Evolutionary conservation across 2,113 vertebrate species (phyloP), one percentile per base, ranked within the genome.

Genomic region (Synodontis membranacea): DNA sequence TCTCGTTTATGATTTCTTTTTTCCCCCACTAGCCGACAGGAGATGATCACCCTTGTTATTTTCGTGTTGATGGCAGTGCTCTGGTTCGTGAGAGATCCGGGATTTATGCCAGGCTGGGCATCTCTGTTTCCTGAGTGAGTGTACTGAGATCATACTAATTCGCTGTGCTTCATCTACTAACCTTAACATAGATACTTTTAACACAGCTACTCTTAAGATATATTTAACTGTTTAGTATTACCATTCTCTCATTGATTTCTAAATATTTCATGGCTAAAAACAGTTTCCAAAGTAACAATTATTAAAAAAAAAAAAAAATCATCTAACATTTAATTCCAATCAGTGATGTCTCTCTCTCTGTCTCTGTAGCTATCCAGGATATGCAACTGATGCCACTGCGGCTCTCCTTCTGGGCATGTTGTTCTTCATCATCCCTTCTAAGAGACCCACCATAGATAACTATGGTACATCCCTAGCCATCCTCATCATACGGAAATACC

Each of bases 51-150:
- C 5, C 88, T 95, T 84, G 50, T 95, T 8, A 91, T 98, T 14
- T 98, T 99, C 90, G 10, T 95, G 80, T 0, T 95, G 19, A 97
- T 98, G 97, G 96, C 96, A 37, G 28, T 96, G 72, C 90, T 99
- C 25, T 98, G 97, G 97, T 95, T 98, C 90, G 96, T 92, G 83
- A 93, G 97, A 91, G 92, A 97, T 7, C 97, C 97, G 82, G 97
- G 97, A 17, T 97, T 99, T 91, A 50, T 97, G 80, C 91, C 97
- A 62, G 97, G 97, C 21, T 99, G 97, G 97, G 93, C 92, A 34
- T 92, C 90, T 9, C 93, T 98, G 84, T 97, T 98, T 90, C 86
- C 96, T 86, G 2, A 95, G 97, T 98, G 92, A 98, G 97, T 91
- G 44, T 72, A 48, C 82, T 83, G 15, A 52, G 39, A 50, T 76